Evolutionary conservation across 2,113 vertebrate genomes (phyloP), one percentile per base, ranked within the genome.

Genomic region (Petrocephalus zakoni): DNA sequence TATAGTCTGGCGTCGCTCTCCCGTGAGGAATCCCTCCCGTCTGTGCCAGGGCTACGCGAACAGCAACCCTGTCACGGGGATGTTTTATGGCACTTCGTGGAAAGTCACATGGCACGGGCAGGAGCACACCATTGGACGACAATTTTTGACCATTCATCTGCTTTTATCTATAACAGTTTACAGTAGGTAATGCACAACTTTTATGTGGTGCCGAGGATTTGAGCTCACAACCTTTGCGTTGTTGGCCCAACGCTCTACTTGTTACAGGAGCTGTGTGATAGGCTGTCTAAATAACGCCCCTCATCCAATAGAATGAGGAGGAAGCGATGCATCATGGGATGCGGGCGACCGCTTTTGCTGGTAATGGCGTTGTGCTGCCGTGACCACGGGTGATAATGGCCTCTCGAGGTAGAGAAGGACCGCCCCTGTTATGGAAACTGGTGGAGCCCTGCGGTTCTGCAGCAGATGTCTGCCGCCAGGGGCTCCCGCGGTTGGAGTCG

Each of bases 231-330:
- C 61, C 61, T 64, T 29, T n/a, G n/a, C 10, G 3, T 29, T 0
- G n/a, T 29, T 29, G 4, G n/a, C 10, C 0, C 10, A 3, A 5
- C 2, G 1, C 25, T 0, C 61, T 4, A n/a, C n/a, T 13, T 1
- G 61, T n/a, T 29, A 68, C 61, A 5, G n/a, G 61, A 13, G 9
- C n/a, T 2, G 1, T 29, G n/a, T 9, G 0, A 1, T 25, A 4
- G 2, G n/a, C 58, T 11, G 0, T 0, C n/a, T 4, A 9, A 64
- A 64, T 2, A 22, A 85, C 51, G 9, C 11, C n/a, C 47, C 29
- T 8, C 47, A 9, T 25, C 22, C 10, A 29, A 25, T 10, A 5
- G 61, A 68, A 68, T 3, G 58, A 34, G 46, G 25, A 19, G 17
- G 13, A 55, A 29, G 25, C 7, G 84, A 13, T 55, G 15, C 49